Evolutionary conservation across 2,888 invertebrate genomes (phyloP).

Genomic region (Lithophane ornitopus): DNA sequence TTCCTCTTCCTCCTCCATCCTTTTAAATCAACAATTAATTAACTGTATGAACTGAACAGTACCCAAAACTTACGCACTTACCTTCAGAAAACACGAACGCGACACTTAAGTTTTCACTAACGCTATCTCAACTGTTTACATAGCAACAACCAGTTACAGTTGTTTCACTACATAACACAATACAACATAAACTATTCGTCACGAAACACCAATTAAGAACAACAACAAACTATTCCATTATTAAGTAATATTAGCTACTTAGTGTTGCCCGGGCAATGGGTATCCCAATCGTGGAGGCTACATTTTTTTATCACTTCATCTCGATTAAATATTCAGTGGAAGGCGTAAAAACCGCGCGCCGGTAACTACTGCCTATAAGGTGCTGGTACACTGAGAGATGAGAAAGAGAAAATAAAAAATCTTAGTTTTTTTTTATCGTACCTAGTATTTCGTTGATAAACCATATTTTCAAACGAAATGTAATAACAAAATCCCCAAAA

Average conservation of each 20-base stretch:
- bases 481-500: not conserved
- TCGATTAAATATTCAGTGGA: constrained; percentile 69
- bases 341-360: constrained; percentile 64
- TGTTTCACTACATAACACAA: constrained; percentile 7
- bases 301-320: constrained; percentile 75
- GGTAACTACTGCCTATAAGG: constrained; percentile 59
- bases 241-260: constrained; percentile 42
- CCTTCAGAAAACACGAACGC: constrained; percentile 16
- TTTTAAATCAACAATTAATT: not conserved
- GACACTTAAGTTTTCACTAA: constrained; percentile 1
- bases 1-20: no score
- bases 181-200: constrained; percentile 15
- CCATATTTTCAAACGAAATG: not conserved
- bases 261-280: constrained; percentile 21
- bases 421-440: not conserved
- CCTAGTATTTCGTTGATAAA: no score
- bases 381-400: constrained; percentile 46
- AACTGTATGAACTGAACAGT: not conserved
- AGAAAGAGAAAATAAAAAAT: not conserved
- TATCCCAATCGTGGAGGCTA: constrained; percentile 63
- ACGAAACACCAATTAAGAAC: constrained; percentile 34
- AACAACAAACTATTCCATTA: constrained; percentile 41
- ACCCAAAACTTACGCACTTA: not conserved
- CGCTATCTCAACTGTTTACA: constrained; percentile 17
- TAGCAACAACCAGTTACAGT: constrained; percentile 21